Percentiles rank a stretch among this genome's conserved stretches.
Evolutionary conservation across 2,888 invertebrate species (phyloP).

Genomic region (Pandemis heparana): DNA sequence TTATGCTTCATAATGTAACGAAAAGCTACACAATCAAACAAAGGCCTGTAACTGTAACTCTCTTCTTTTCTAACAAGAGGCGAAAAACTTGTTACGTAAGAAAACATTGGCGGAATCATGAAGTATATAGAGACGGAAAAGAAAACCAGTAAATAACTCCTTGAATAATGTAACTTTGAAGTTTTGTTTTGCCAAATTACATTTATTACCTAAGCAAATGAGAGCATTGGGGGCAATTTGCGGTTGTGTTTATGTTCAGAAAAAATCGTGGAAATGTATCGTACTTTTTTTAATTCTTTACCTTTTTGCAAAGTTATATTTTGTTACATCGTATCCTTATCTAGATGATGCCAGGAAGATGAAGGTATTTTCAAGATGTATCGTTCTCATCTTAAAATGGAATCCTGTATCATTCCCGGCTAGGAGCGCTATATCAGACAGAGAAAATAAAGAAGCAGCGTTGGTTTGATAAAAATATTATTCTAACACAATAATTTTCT

Average conservation of each 20-base stretch:
- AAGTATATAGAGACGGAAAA: conserved; percentile 3
- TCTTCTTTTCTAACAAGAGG: neutral
- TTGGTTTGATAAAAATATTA: conserved; percentile 23
- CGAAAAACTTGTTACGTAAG: neutral
- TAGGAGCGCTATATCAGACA: conserved; percentile 11
- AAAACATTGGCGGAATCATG: neutral
- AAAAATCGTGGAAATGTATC: conserved; percentile 9
- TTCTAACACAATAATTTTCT: conserved; percentile 18
- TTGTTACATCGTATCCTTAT: conserved; percentile 8
- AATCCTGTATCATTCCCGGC: conserved; percentile 21
- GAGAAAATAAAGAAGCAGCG: conserved; percentile 15
- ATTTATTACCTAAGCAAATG: conserved; percentile 39
- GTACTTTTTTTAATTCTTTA: neutral
- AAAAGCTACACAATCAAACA: neutral
- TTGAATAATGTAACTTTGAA: conserved; percentile 28
- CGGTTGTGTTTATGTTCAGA: conserved; percentile 19
- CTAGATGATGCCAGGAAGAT: conserved; percentile 12
- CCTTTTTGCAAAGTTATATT: neutral
- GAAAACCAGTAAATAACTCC: conserved; percentile 14
- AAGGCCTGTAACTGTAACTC: neutral
- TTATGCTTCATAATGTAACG: neutral
- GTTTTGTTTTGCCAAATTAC: conserved; percentile 36
- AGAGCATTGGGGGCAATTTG: conserved; percentile 33
- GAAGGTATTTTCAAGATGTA: conserved; percentile 23
- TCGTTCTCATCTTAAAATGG: conserved; percentile 23